phyloP scores from a whole-genome alignment of 2,888 invertebrate species.

The Apamea anceps region DNA sequence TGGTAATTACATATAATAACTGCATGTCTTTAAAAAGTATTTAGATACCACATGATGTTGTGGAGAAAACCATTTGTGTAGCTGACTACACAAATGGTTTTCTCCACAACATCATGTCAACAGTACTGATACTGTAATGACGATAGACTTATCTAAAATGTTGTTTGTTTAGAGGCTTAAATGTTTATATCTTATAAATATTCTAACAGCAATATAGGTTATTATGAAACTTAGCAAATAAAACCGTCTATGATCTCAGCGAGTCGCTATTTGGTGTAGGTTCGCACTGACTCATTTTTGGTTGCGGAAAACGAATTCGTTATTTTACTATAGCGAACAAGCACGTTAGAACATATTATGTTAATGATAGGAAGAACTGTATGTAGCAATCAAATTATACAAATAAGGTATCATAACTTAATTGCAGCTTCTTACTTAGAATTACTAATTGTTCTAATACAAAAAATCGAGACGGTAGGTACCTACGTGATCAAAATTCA shows the following conservation, averaged over 20 bases:
- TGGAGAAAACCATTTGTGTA: neutral
- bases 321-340: conserved; percentile 48
- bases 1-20: neutral
- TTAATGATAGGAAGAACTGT: conserved; percentile 32
- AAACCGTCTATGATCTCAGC: conserved; percentile 83
- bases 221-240: conserved; percentile 72
- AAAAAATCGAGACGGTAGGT: conserved; percentile 17
- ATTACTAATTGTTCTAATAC: conserved; percentile 13
- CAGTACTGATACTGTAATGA: neutral
- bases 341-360: conserved; percentile 27
- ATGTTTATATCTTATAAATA: conserved; percentile 58
- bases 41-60: neutral
- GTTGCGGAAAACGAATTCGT: conserved; percentile 65
- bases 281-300: conserved; percentile 72
- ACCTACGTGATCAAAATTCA: conserved; percentile 1
- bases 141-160: conserved; percentile 11
- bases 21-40: too few relatives aligned
- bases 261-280: conserved; percentile 78
- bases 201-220: conserved; percentile 60
- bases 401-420: conserved; percentile 28
- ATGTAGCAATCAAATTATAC: conserved; percentile 21
- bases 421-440: conserved; percentile 26
- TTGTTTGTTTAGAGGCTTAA: conserved; percentile 37
- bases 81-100: too few relatives aligned
- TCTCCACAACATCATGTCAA: too few relatives aligned